A percentile compares a stretch with the other conserved stretches of the same genome.
These are phyloP conservation scores for Cylas formicarius DNA, from an alignment of 1,140 invertebrate genomes.

Conservation along the genomic window DNA sequence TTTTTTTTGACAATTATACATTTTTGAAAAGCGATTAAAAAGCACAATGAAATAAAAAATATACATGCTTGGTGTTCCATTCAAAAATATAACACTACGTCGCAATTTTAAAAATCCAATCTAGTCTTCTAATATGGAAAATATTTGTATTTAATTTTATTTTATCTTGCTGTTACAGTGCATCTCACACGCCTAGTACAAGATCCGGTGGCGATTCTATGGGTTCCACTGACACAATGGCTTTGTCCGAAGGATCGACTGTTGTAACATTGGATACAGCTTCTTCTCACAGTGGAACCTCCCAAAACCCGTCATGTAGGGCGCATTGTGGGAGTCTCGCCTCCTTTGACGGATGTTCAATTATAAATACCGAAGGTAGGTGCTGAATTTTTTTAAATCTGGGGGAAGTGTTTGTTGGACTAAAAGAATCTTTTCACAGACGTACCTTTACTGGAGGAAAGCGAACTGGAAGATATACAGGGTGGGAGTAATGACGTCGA, in stretches of 20 bases:
- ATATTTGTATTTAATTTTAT: too few relatives aligned
- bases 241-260: conserved; percentile 43
- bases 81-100: too few relatives aligned
- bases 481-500: conserved; percentile 29
- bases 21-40: too few relatives aligned
- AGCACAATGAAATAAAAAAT: too few relatives aligned
- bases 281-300: conserved; percentile 41
- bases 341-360: conserved; percentile 47
- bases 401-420: not conserved
- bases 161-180: conserved; percentile 23
- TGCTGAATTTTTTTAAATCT: not conserved
- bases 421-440: conserved; percentile 27
- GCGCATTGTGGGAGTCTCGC: conserved; percentile 46
- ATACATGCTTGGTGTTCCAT: too few relatives aligned
- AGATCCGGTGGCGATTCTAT: conserved; percentile 40
- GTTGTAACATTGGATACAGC: conserved; percentile 46
- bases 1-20: too few relatives aligned
- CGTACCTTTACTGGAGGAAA: conserved; percentile 40
- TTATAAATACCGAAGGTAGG: conserved; percentile 47
- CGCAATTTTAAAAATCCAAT: too few relatives aligned
- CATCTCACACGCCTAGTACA: conserved; percentile 36
- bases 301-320: conserved; percentile 44
- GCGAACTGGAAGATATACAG: conserved; percentile 38
- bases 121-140: too few relatives aligned
- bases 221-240: conserved; percentile 46